Evolutionary conservation across 1,140 invertebrate genomes (phyloP).

Genomic region (Nixonia krombeini): DNA sequence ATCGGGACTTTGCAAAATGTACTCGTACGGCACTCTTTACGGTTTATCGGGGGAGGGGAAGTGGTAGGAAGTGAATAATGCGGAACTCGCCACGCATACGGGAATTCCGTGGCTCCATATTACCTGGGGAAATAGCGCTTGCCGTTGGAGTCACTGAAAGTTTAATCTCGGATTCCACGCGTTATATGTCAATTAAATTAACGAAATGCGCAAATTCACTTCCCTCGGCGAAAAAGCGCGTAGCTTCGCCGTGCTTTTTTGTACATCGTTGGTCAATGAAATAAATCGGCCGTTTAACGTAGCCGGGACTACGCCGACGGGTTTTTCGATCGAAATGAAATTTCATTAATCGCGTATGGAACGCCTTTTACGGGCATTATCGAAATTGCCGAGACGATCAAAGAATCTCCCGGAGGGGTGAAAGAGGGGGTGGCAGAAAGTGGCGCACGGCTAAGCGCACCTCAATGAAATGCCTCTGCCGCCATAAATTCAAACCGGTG

Average conservation of each 20-base stretch:
- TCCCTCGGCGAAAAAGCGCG: too few species aligned
- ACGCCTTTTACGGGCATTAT: too few species aligned
- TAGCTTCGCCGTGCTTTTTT: too few species aligned
- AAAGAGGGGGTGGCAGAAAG: too few species aligned
- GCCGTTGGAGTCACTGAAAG: slow-evolving; percentile 13
- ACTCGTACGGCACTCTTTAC: slow-evolving; percentile 10
- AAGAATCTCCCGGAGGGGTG: too few species aligned
- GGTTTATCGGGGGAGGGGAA: slow-evolving; percentile 12
- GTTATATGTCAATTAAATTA: slow-evolving; percentile 15
- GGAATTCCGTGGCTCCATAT: background rate
- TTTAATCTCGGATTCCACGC: slow-evolving; percentile 15
- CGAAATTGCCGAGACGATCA: too few species aligned
- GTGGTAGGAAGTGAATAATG: slow-evolving; percentile 9
- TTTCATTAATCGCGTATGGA: too few species aligned
- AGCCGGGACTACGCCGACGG: too few species aligned
- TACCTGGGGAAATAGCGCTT: slow-evolving; percentile 6
- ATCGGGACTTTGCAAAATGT: slow-evolving; percentile 10
- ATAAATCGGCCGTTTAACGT: too few species aligned
- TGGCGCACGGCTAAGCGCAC: background rate
- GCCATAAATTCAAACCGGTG: slow-evolving; percentile 20
- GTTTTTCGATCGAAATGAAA: background rate
- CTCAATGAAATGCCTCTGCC: background rate
- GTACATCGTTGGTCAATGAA: too few species aligned
- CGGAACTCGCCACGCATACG: too few species aligned
- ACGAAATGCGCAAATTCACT: too few species aligned